Evolutionary conservation across 2,113 vertebrate genomes (phyloP), one percentile per base, ranked within the genome.

Genomic region (Channa maculata): DNA sequence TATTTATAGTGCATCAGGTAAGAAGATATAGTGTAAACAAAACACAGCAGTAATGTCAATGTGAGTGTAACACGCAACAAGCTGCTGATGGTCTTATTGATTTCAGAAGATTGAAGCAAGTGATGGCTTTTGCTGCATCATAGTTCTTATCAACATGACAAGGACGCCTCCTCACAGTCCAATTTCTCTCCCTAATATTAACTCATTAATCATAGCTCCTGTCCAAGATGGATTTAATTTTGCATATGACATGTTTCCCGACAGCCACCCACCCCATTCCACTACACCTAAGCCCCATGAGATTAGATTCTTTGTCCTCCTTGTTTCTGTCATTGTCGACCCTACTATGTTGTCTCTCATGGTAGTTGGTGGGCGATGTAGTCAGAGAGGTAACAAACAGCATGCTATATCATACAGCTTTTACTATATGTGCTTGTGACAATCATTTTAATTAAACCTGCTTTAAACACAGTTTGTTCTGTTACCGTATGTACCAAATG

Each of bases 181-280:
- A 94, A 92, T 94, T 94, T 93, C 87, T 88, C 81, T 89, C 81
- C 68, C 63, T 89, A 94, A 94, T 93, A 94, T 94, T 93, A 94
- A 89, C 82, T 95, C 94, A 94, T 96, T 95, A 94, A 96, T 96
- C 95, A 95, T 75, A 79, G 88, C 89, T 80, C 85, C 87, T 90
- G 87, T 91, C 90, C 86, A 83, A 80, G 81, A 86, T 81, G 82
- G 88, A 92, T 87, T 93, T 90, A 93, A 94, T 94, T 93, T 93
- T 60, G 75, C 83, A 71, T 82, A 61, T 65, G 89, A 88, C 72
- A 84, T 67, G 70, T 64, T 75, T 41, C 65, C 64, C 44, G 44
- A 7, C 14, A 55, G 50, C 71, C 60, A 38, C 54, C 49, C 12
- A 49, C 53, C 77, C 59, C 53, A 24, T 24, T 24, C 24, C 24